These are phyloP conservation scores for Isaurus tuberculatus DNA, from an alignment of 92 coral and sea anemone species.

Conservation along the genomic window DNA sequence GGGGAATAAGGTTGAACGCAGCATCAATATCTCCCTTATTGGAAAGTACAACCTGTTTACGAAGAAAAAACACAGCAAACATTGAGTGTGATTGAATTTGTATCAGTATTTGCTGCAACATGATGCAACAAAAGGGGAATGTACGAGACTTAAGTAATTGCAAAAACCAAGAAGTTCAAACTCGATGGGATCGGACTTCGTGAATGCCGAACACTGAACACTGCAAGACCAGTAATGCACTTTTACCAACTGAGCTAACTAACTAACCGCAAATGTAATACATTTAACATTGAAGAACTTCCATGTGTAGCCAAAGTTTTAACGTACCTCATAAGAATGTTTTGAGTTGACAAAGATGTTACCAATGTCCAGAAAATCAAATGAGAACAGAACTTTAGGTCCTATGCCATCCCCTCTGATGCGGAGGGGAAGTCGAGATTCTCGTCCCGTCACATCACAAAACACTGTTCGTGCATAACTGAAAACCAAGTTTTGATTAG, in stretches of 20 bases:
- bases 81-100: background rate
- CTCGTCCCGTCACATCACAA: constrained; percentile 97
- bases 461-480: constrained; percentile 96
- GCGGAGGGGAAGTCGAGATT: constrained; percentile 92
- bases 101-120: background rate
- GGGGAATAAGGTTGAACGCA: constrained; percentile 72
- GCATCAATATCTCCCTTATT: constrained; percentile 99
- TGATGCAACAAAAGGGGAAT: background rate
- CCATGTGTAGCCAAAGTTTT: background rate
- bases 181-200: too few relatives aligned
- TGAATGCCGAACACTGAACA: too few relatives aligned
- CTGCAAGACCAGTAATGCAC: too few relatives aligned
- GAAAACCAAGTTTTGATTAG: background rate
- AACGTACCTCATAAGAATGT: constrained; percentile 96
- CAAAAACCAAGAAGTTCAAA: background rate
- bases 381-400: constrained; percentile 88
- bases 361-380: constrained; percentile 93
- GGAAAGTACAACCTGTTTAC: constrained; percentile 76
- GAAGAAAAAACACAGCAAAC: background rate
- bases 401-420: constrained; percentile 97
- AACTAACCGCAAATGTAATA: too few relatives aligned
- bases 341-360: constrained; percentile 94
- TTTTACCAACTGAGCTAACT: too few relatives aligned
- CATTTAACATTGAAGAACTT: background rate
- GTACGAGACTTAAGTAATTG: background rate